Evolutionary conservation across 2,113 vertebrate genomes (phyloP).

Genomic region (Channa argus): DNA sequence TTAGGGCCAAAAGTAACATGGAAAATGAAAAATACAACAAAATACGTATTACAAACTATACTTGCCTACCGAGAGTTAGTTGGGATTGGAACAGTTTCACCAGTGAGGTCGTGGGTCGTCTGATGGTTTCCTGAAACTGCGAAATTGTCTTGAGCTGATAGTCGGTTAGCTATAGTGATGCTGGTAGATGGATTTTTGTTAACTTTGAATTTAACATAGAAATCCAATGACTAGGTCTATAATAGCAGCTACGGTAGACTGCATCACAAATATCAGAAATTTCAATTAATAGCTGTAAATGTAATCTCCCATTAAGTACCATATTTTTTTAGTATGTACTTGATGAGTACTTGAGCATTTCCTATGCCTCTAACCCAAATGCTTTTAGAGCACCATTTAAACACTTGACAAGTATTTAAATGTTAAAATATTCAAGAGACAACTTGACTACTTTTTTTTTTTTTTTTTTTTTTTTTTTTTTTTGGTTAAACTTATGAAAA

Average conservation of each 20-base stretch:
- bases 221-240: no score
- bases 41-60: no score
- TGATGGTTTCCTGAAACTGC: no score
- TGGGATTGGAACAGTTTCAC: no score
- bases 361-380: constrained; percentile 23
- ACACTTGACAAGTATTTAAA: constrained; percentile 31
- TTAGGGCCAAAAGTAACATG: no score
- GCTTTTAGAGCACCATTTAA: constrained; percentile 41
- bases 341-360: constrained; percentile 1
- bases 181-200: no score
- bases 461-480: background rate
- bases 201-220: no score
- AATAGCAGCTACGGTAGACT: background rate
- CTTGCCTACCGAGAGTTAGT: no score
- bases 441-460: constrained; percentile 15
- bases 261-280: background rate
- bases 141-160: no score
- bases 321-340: background rate
- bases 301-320: background rate
- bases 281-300: constrained; percentile 23
- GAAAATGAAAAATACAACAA: no score
- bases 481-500: constrained; percentile 48
- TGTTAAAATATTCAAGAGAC: constrained; percentile 41
- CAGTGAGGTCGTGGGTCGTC: no score
- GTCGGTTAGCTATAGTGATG: no score